Conservation (phyloP, 2,113 vertebrate species). For the Leucosticte australis region DNA sequence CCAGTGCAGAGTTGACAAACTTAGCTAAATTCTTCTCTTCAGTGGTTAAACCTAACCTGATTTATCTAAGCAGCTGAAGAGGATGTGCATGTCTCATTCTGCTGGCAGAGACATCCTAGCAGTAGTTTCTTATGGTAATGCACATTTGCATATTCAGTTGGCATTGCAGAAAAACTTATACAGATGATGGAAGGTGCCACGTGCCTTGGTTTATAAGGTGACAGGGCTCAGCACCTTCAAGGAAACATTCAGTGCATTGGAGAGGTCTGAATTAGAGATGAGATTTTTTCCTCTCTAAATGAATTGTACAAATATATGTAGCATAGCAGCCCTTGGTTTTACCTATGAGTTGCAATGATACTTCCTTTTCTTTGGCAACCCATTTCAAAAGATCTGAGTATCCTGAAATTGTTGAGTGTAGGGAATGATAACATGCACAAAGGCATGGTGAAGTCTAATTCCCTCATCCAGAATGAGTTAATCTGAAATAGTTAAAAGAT, state of each 20-base stretch:
- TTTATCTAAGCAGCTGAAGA: neutral
- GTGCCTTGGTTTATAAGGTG: neutral
- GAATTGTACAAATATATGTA: neutral
- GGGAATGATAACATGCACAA: neutral
- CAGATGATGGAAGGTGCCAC: neutral
- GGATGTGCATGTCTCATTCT: neutral
- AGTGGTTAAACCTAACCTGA: neutral
- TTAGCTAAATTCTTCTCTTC: neutral
- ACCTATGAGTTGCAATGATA: neutral
- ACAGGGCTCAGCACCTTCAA: neutral
- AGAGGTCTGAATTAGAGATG: neutral
- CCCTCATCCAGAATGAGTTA: neutral
- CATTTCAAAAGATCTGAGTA: accelerated
- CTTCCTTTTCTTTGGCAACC: neutral
- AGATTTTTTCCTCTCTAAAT: neutral
- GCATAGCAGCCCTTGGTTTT: neutral
- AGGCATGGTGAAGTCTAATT: neutral
- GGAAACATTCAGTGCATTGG: neutral
- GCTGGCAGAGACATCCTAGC: neutral
- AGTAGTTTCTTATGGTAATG: neutral
- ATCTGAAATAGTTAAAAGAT: neutral
- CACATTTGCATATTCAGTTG: neutral
- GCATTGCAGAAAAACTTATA: neutral
- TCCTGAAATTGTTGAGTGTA: neutral
- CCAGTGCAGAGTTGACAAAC: neutral